Base-by-base conservation (phyloP, 2,888 invertebrate genomes). In the Trisateles emortualis region DNA sequence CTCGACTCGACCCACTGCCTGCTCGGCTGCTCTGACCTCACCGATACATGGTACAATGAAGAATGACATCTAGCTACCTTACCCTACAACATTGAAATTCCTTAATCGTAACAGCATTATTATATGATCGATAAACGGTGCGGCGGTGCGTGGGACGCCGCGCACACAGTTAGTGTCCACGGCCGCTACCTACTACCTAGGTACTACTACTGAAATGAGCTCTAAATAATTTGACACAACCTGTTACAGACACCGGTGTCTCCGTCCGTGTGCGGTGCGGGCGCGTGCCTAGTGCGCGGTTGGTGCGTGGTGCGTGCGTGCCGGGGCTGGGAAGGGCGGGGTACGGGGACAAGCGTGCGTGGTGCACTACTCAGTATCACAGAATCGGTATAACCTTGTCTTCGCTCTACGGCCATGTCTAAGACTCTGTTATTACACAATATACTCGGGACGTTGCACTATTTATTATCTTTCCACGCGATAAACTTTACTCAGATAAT, bases 381-480 rank as follows among this genome's bases (percentile, higher is more conserved):
- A 68, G 68, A 53, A 53, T 60, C 58, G 51, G 64, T 65, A 56
- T 44, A 41, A 48, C 46, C 46, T 48, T 17, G 52, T 46, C 32
- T 35, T 39, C 35, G 55, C 53, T 53, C 52, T 54, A 44, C 51
- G 43, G 38, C 24, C 41, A 16, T 48, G 45, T 46, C 44, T 50
- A 45, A 53, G 44, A 52, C 52, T 55, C 52, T 60, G 47, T 47
- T 59, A 64, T 49, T 65, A 71, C 62, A 42, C 47, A 40, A 39
- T 58, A 50, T 44, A 47, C 49, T 71, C 79, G 76, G 79, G 79
- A 78, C 76, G 67, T 72, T 76, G 69, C 78, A 76, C 86, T 86
- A 84, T 80, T 86, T 87, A 86, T 86, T 86, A 88, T 87, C 87
- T 72, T 78, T 80, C 82, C 88, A 86, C 88, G 79, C 85, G 81